Evolutionary conservation across 2,888 invertebrate genomes (phyloP), one percentile per base, ranked within the genome.

Genomic region (Sinohyriopsis cumingii): DNA sequence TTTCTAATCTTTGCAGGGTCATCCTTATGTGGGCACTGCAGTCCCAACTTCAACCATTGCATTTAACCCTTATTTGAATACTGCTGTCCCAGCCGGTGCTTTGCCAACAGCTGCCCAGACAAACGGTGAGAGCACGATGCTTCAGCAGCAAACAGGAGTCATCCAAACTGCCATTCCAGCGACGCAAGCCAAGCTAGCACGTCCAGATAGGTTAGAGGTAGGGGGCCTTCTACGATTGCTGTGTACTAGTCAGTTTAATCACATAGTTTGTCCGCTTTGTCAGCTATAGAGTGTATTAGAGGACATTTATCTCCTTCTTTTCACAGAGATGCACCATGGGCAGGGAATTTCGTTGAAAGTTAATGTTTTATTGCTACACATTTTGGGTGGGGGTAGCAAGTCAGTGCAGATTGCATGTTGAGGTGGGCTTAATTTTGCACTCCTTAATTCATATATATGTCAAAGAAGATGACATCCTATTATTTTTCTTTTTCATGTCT

Each of bases 141-240:
- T 82, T 33, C 79, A 80, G 63, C 83, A 80, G 72, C 73, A 79
- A 54, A 74, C 77, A 28, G 81, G 80, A 59, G 81, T 84, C 75
- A 82, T 83, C 73, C 81, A 82, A 72, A 79, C 82, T 19, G 71
- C 75, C 54, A 69, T 78, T 59, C 71, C 70, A 45, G 69, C 79
- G 28, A 72, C 68, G 57, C 77, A 80, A 69, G 96, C 96, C 93
- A 97, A 97, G 93, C 93, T 96, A 93, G 95, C 95, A 87, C 94
- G 97, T 92, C 88, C 96, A 91, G 97, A 97, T 92, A 94, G 97
- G 92, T 94, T 97, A 92, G 97, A 97, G 96, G 97, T 97, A 93
- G 71, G 79, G 65, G 33, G 24, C 33, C 20, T 12, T 7, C 2
- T 65, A 55, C 15, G 45, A 45, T 45, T 45, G 45, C 15, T 15